Base-by-base conservation (phyloP, 2,113 vertebrate species). In the Caracal caracal region DNA sequence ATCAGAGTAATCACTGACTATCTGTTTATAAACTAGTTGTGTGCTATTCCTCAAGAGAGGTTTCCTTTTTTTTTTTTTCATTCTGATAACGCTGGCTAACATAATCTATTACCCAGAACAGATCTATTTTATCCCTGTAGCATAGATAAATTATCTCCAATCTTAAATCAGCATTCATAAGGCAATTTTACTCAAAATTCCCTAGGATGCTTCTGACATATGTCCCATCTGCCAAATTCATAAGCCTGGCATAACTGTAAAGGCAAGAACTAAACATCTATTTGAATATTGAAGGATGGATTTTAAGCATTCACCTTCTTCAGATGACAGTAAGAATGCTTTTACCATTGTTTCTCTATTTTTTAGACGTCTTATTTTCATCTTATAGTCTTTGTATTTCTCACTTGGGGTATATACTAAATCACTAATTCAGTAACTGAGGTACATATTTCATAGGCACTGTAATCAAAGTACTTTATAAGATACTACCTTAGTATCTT, bases 21-120 rank as follows among this genome's bases (percentile, higher is more conserved):
- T 19, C 6, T 83, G 68, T 66, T 89, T 93, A 70, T 78, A 56
- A 93, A 96, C 24, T 66, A 92, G 92, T 66, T 49, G 43, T 66
- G 5, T 70, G 43, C 47, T 49, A 26, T 37, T 12, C 33, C 24
- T 95, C 63, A 95, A 47, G 43, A 90, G 35, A 83, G 5, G 13
- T n/a, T 81, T 68, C 75, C 12, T 28, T 56, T 93, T 93, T 6
- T 81, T 81, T 17, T 59, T 19, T 71, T 88, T 56, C 30, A 82
- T 88, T 59, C 53, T 65, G 26, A 78, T n/a, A 95, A 83, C 59
- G 6, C 13, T 93, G 66, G 37, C 17, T 75, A 92, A 79, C 56
- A 89, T 33, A 88, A 80, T 73, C 56, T 7, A 84, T 91, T 88
- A 88, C 15, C 63, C 13, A 88, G 37, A 84, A 80, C 20, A 65